Conservation (phyloP, 1,140 invertebrate species). For the Bombus turneri region DNA sequence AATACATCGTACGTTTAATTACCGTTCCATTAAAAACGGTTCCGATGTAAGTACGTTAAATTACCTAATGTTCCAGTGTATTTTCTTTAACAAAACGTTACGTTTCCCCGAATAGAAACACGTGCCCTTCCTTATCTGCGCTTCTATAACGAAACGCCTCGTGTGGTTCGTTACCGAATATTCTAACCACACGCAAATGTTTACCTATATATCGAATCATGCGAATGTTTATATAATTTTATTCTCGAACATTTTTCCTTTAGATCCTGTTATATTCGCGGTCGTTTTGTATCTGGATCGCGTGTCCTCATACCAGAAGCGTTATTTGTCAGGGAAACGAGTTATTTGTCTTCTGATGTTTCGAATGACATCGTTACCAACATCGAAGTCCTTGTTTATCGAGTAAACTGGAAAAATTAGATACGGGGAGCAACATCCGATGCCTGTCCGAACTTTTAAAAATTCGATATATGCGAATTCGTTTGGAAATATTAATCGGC, state of each 20-base stretch:
- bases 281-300: too few species aligned
- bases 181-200: too few species aligned
- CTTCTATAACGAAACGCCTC: background rate
- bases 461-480: background rate
- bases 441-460: too few species aligned
- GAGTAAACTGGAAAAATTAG: background rate
- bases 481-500: background rate
- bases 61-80: background rate
- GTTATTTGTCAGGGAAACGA: too few species aligned
- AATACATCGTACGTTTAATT: constrained; percentile 10
- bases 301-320: too few species aligned
- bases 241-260: too few species aligned
- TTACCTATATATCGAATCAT: too few species aligned
- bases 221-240: too few species aligned
- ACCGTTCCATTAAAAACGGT: background rate
- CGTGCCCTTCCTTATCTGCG: background rate
- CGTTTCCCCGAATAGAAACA: background rate
- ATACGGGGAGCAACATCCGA: background rate
- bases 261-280: too few species aligned
- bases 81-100: constrained; percentile 1
- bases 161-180: background rate
- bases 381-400: background rate
- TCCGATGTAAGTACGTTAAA: background rate
- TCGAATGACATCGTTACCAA: background rate
- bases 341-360: background rate